Evolutionary conservation across 2,797 vertebrate species (phyloP), one percentile per base, ranked within the genome.

Genomic region (Chaetophractus vellerosus): DNA sequence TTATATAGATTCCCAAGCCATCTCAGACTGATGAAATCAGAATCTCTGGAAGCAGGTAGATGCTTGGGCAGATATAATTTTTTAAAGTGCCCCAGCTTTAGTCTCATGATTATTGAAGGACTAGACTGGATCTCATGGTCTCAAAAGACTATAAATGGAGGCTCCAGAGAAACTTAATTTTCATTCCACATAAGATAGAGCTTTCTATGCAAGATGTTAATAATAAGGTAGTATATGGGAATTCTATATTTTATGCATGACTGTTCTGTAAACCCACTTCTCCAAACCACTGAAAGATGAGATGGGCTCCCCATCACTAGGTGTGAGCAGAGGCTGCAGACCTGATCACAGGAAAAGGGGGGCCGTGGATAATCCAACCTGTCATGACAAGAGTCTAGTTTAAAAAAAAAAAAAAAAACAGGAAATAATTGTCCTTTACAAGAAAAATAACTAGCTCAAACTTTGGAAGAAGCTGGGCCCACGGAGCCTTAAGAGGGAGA

Each of bases 41-140:
- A 66, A 38, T 52, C 15, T 64, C 59, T 45, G 23, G 59, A 36
- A 59, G 23, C 45, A 78, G 41, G 11, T 84, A 26, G 24, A 85
- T 11, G 12, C 59, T 38, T 24, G 24, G 50, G 36, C 15, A 63
- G 79, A 74, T 0, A 24, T 0, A 19, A 63, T 18, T 64, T 68
- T 80, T 26, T 41, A 52, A 94, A 72, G 80, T 36, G 68, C 9
- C 18, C n/a, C 31, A 78, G 50, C n/a, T 93, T 90, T 45, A 52
- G 41, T 28, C 6, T 41, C 68, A 66, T 38, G 41, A 92, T 75
- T 52, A 55, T 3, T 64, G 31, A 88, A 89, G 36, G 72, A 33
- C 33, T 64, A 74, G 9, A 78, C 75, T 48, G n/a, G 23, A 36
- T 55, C 31, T 78, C 57, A 61, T 10, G 55, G 63, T 31, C 63